Percentiles rank a stretch among this genome's conserved stretches.
Conservation (phyloP, 1,140 invertebrate genomes). For the Conus ventricosus region DNA sequence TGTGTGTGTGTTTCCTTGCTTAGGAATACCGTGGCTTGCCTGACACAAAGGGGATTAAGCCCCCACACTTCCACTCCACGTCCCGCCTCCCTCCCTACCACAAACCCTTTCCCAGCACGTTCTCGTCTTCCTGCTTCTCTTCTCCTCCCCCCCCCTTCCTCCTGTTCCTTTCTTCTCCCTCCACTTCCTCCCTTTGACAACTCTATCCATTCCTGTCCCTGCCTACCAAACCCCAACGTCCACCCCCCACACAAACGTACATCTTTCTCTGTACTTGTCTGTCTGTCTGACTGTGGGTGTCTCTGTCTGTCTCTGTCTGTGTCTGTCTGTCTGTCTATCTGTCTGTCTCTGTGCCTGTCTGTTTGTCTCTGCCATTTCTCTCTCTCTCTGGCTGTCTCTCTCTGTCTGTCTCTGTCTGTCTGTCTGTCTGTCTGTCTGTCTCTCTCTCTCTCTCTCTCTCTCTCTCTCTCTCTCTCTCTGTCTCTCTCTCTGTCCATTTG, state of each 20-base stretch:
- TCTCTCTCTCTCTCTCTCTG: not conserved
- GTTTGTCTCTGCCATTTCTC: not conserved
- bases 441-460: not conserved
- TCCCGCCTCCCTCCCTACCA: too few species aligned
- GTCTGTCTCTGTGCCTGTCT: not conserved
- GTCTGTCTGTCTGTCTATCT: not conserved
- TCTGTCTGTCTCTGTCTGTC: not conserved
- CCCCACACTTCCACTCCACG: too few species aligned
- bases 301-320: not conserved
- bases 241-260: too few species aligned
- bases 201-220: too few species aligned
- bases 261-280: too few species aligned
- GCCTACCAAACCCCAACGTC: too few species aligned
- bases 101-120: too few species aligned
- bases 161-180: not conserved
- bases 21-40: too few species aligned
- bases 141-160: not conserved
- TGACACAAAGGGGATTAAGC: too few species aligned
- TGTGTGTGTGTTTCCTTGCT: too few species aligned
- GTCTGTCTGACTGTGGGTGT: too few species aligned
- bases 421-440: not conserved
- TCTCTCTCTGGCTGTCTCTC: not conserved
- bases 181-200: not conserved
- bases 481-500: not conserved
- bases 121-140: not conserved